Evolutionary conservation across 2,797 vertebrate genomes (phyloP), one percentile per base, ranked within the genome.

Genomic region (Australoheros facetus): DNA sequence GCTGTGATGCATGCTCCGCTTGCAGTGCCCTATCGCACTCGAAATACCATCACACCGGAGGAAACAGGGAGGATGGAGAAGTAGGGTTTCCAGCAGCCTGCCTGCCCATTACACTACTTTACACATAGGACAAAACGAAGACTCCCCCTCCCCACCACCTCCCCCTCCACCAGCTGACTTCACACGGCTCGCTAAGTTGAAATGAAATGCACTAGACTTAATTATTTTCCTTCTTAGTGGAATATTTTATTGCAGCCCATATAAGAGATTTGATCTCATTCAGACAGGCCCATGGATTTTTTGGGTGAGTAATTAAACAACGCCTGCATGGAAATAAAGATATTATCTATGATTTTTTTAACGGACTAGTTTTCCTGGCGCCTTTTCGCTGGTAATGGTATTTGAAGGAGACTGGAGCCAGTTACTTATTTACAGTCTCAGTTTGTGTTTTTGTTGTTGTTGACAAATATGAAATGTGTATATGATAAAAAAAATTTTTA

Each of bases 1-100:
- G 84, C 54, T 84, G 76, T 69, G 48, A 77, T 80, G 73, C 72
- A 78, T 81, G 88, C 85, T 87, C 76, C 79, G 87, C 84, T 87
- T 17, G 69, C 84, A 56, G 19, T 82, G 86, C 82, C 83, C 75
- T 56, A 78, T 84, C 86, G 88, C 89, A 84, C 90, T 88, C 89
- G 88, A 87, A 89, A 95, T 95, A 89, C 93, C 94, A 92, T 91
- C 93, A 94, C 93, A 95, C 55, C 71, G 82, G 88, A 89, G 82
- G 89, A 88, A 83, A 66, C 88, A 79, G 88, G 82, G 86, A 88
- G 88, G 88, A 88, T 87, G 90, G 85, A 90, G 91, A 37, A 87
- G 85, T 56, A 85, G 88, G 71, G 23, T 83, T 82, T 88, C 85
- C 88, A 89, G 71, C 89, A 79, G 76, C 73, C 84, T 90, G 73